These are phyloP conservation scores for Lamellibrachia columna DNA, from an alignment of 2,888 invertebrate genomes.

Conservation along the genomic window DNA sequence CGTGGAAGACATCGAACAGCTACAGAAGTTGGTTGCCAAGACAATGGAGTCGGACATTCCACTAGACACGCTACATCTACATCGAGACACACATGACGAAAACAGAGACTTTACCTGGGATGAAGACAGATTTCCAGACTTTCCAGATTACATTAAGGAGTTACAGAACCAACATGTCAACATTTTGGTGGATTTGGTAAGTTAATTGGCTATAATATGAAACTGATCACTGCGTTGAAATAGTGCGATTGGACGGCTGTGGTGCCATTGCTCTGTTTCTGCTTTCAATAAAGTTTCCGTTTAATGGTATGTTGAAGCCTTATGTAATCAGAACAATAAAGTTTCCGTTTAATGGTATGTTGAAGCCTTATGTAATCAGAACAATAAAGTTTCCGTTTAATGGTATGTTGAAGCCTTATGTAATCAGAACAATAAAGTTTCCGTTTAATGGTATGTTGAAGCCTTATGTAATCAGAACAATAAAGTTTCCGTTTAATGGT, in stretches of 20 bases:
- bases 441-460: too few species aligned
- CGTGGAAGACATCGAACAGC: neutral
- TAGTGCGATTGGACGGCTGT: neutral
- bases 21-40: neutral
- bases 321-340: too few species aligned
- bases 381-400: too few species aligned
- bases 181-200: neutral
- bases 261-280: too few species aligned
- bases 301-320: too few species aligned
- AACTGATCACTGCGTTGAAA: neutral
- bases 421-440: too few species aligned
- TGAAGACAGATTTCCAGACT: neutral
- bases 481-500: too few species aligned
- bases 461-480: too few species aligned
- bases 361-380: too few species aligned
- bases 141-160: conserved; percentile 4
- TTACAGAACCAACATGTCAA: neutral
- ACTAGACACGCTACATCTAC: neutral
- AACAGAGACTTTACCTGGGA: conserved; percentile 22
- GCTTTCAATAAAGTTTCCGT: too few species aligned
- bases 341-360: too few species aligned
- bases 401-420: too few species aligned
- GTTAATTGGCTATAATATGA: neutral
- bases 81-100: neutral
- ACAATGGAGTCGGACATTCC: conserved; percentile 21